Conservation (phyloP, 1,140 invertebrate genomes). For the Myzus persicae region DNA sequence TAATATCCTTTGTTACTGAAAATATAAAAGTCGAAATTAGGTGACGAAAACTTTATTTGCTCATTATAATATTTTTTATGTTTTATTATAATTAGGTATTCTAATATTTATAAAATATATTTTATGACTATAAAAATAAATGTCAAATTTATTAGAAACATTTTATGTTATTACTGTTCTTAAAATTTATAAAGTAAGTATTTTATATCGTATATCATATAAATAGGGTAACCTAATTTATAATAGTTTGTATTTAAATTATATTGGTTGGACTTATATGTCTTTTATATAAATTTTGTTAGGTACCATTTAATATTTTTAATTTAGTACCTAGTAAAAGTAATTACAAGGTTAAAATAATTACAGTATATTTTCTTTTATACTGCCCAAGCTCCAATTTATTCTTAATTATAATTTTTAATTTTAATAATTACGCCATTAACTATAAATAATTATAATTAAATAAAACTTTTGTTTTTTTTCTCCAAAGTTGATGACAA, state of each 20-base stretch:
- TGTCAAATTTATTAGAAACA: not conserved
- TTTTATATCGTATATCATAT: not conserved
- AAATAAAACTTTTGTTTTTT: not conserved
- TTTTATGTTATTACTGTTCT: not conserved
- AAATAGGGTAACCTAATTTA: not conserved
- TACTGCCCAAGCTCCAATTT: not conserved
- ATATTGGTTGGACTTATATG: not conserved
- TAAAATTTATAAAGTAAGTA: not conserved
- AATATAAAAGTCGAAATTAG: not conserved
- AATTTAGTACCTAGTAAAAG: not conserved
- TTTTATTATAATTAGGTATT: not conserved
- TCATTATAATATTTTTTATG: slow-evolving; percentile 7
- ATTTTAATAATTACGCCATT: not conserved
- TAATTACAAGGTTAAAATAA: not conserved
- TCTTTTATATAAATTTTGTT: not conserved
- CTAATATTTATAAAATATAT: not conserved
- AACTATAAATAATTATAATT: slow-evolving; percentile 13
- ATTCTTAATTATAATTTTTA: slow-evolving; percentile 20
- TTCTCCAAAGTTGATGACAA: not conserved
- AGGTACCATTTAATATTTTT: not conserved
- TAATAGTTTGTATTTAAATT: not conserved
- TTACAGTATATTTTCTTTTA: not conserved
- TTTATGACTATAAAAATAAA: slow-evolving; percentile 9
- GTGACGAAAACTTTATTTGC: not conserved
- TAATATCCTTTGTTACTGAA: not conserved